phyloP scores from a whole-genome alignment of 2,113 vertebrate genomes.

The Dendropsophus ebraccatus region DNA sequence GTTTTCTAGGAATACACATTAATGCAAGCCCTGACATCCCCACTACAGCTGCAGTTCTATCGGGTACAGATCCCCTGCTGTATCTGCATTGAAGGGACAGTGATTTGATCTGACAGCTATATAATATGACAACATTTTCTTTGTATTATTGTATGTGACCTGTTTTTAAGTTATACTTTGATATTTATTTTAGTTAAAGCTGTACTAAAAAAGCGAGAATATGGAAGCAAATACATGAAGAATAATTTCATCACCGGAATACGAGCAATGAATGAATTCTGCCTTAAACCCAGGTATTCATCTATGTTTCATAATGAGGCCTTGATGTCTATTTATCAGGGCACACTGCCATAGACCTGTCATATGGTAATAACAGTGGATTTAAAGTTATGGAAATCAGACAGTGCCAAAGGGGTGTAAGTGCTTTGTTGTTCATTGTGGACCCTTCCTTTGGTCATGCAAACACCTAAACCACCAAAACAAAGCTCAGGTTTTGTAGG shows the following conservation, averaged over 20 bases:
- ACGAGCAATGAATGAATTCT: slow-evolving; percentile 98
- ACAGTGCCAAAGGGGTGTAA: too few species aligned
- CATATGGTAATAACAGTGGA: too few species aligned
- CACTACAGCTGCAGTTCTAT: too few species aligned
- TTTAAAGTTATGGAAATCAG: too few species aligned
- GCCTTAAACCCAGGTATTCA: slow-evolving; percentile 92
- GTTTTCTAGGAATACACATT: too few species aligned
- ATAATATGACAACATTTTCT: neutral
- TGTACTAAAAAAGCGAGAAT: slow-evolving; percentile 96
- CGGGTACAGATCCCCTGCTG: neutral
- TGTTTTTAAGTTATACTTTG: neutral
- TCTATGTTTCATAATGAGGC: neutral
- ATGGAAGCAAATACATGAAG: slow-evolving; percentile 93
- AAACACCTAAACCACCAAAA: too few species aligned
- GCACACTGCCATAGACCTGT: neutral
- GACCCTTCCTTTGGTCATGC: too few species aligned
- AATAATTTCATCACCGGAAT: slow-evolving; percentile 99
- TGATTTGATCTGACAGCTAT: neutral
- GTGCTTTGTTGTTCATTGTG: too few species aligned
- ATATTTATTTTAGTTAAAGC: slow-evolving; percentile 82
- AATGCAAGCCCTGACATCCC: too few species aligned
- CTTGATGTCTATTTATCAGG: neutral
- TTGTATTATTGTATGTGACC: neutral
- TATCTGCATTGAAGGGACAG: neutral
- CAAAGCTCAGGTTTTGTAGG: too few species aligned